Conservation (phyloP, 2,797 vertebrate genomes). For the Crax fasciolata region DNA sequence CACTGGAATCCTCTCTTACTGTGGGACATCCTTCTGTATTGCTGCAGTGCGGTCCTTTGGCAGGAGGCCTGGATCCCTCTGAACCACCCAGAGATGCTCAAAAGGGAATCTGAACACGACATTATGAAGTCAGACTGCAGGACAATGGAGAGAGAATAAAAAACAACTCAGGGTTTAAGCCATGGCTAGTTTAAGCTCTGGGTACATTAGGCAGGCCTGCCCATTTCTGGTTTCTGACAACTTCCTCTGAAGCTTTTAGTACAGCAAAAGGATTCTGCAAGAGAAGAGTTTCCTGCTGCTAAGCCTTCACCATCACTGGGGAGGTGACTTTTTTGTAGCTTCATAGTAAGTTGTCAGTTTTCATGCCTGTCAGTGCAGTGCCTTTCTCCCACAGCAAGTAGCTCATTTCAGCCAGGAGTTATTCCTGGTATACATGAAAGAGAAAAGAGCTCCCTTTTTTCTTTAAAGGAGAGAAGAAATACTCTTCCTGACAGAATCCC, state of each 20-base stretch:
- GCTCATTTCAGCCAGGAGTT: conserved; percentile 5
- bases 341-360: neutral
- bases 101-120: neutral
- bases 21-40: neutral
- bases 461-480: conserved; percentile 1
- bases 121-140: fast-evolving
- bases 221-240: neutral
- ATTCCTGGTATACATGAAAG: neutral
- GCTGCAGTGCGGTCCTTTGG: neutral
- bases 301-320: neutral
- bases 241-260: neutral
- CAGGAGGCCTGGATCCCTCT: neutral
- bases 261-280: neutral
- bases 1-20: neutral
- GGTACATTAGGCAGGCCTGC: neutral
- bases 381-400: conserved; percentile 1
- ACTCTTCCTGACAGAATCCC: neutral
- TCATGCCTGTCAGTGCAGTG: neutral
- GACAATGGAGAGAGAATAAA: neutral
- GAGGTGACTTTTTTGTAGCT: conserved; percentile 1
- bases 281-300: conserved; percentile 34
- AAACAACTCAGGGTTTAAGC: neutral
- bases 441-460: neutral
- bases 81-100: neutral
- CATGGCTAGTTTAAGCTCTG: neutral